These are phyloP conservation scores for Hyperopisus bebe DNA, from an alignment of 2,113 vertebrate species.

Conservation along the genomic window DNA sequence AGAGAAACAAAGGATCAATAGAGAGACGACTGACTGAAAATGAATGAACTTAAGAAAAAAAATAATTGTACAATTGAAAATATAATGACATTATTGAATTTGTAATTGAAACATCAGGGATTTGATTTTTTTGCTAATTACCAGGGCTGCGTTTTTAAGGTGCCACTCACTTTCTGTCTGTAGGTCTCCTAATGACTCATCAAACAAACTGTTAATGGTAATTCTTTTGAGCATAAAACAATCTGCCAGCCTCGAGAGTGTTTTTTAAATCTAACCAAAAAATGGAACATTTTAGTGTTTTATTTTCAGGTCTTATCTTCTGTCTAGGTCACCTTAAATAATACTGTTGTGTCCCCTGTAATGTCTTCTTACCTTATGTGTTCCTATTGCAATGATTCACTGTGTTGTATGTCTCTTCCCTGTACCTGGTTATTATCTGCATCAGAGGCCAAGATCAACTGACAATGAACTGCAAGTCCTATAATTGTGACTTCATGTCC, in stretches of 20 bases:
- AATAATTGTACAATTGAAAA: neutral
- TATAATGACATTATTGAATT: neutral
- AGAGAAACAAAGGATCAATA: neutral
- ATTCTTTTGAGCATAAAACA: neutral
- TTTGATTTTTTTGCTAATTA: neutral
- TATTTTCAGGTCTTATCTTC: neutral
- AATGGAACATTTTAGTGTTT: neutral
- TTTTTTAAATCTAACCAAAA: neutral
- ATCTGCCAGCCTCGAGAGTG: neutral
- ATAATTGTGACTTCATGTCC: neutral
- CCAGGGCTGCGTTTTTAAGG: neutral
- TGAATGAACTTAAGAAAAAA: neutral
- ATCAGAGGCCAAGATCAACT: neutral
- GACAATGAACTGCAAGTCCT: neutral
- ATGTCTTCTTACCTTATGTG: neutral
- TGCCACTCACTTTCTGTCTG: neutral
- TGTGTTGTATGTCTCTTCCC: neutral
- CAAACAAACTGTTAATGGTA: neutral
- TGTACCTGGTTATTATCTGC: neutral
- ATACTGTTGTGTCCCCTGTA: neutral
- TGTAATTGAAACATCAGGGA: neutral
- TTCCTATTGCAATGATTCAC: neutral
- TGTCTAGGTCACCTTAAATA: neutral
- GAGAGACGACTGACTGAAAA: neutral
- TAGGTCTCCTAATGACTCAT: neutral